Conservation (phyloP, 2,797 vertebrate genomes). For the Sylvilagus floridanus region DNA sequence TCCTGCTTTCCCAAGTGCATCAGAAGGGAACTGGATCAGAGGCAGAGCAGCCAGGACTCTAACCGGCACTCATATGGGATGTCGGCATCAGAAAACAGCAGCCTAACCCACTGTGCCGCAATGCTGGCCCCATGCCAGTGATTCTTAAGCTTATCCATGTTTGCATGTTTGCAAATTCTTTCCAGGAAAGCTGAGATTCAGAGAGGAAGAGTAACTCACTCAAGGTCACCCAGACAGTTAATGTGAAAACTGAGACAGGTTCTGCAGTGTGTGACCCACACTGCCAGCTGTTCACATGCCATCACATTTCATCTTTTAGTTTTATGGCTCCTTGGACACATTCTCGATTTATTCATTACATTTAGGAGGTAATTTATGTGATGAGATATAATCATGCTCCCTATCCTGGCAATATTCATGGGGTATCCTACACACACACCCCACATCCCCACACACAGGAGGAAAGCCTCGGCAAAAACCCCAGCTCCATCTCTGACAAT, state of each 20-base stretch:
- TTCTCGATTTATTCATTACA: not conserved
- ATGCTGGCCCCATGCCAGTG: not conserved
- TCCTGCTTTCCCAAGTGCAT: too few species aligned
- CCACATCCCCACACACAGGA: too few species aligned
- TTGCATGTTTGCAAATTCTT: not conserved
- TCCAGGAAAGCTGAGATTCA: not conserved
- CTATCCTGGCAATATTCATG: not conserved
- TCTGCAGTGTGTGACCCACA: not conserved
- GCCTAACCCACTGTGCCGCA: too few species aligned
- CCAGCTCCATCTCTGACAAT: rapidly evolving
- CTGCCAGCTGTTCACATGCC: not conserved
- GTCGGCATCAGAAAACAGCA: too few species aligned
- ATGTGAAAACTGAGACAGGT: not conserved
- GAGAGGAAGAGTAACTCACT: not conserved
- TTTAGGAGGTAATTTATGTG: not conserved
- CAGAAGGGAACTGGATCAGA: too few species aligned
- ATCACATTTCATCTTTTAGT: not conserved
- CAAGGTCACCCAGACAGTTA: not conserved
- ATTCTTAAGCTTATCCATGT: not conserved
- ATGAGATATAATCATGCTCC: not conserved
- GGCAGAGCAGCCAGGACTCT: too few species aligned
- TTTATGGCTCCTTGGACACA: not conserved
- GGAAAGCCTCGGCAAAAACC: not conserved
- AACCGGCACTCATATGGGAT: too few species aligned
- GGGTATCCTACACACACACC: too few species aligned